Base-by-base conservation (phyloP, 1,140 invertebrate species). In the Luehdorfia chinensis region DNA sequence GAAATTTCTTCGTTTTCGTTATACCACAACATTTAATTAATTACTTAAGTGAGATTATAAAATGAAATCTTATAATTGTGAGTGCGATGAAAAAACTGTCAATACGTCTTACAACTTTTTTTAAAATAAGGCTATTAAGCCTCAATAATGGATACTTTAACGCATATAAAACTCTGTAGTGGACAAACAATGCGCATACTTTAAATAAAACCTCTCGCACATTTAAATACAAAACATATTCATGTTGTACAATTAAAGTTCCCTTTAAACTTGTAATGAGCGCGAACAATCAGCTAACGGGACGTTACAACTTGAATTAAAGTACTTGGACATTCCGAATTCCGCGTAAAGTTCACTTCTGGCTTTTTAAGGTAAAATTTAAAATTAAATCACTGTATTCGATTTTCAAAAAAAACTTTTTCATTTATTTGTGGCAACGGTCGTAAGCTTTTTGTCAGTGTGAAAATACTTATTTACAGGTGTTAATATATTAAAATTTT, bases 221-320 rank as follows among this genome's bases (percentile, higher is more conserved):
- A 18, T 23, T 37, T 37, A 37, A 37, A 36, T 11, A 39, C 11
- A 12, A 18, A 12, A 7, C 13, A 18, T 14, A 16, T 36, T 14
- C 18, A 12, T 14, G 11, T 19, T 0, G 25, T n/a, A 39, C 19
- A 25, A 39, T 39, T 39, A 25, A 39, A 23, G 11, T 19, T 25
- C 25, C 36, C 36, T 39, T 39, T 23, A 39, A 39, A 39, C 36
- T 11, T 12, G 36, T 39, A 39, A 39, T 39, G 36, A 39, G 19
- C 18, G 5, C 1, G 18, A 39, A 39, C 36, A 39, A 39, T 39
- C 19, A 23, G 36, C 36, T 39, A 39, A 39, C 36, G 19, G 36
- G n/a, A 11, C 36, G 19, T 39, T 39, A 25, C 8, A n/a, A 2
- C 25, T 21, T 18, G n/a, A 19, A 37, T 37, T 39, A 25, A 37